Evolutionary conservation across 35 echinoderm and acorn worm species (phyloP).

Genomic region (Nesometra sesokonis): DNA sequence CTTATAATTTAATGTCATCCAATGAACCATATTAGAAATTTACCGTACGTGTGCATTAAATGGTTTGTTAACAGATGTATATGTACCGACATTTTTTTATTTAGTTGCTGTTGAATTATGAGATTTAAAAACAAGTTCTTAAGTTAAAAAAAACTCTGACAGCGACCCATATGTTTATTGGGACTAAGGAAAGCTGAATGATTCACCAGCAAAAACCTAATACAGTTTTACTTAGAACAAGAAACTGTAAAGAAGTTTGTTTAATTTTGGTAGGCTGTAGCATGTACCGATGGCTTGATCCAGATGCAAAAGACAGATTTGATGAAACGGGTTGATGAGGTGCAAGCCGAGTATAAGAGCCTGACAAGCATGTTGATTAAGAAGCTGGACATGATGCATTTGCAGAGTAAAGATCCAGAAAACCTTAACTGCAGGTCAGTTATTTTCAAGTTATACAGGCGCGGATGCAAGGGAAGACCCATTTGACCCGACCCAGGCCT

Average conservation of each 20-base stretch:
- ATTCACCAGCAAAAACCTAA: too few species aligned
- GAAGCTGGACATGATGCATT: constrained; percentile 49
- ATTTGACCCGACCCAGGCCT: too few species aligned
- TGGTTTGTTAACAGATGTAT: too few species aligned
- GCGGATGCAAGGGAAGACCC: too few species aligned
- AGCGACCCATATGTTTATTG: neutral
- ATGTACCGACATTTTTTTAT: too few species aligned
- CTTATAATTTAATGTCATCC: too few species aligned
- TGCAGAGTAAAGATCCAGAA: neutral
- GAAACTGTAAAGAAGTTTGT: neutral
- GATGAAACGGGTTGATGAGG: constrained; percentile 31
- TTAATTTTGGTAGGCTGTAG: constrained; percentile 7
- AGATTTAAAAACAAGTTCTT: neutral
- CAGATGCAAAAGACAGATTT: constrained; percentile 40
- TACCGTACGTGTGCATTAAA: too few species aligned
- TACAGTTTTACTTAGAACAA: neutral
- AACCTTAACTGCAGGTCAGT: neutral
- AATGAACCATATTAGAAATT: too few species aligned
- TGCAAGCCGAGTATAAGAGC: constrained; percentile 38
- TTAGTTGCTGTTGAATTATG: too few species aligned
- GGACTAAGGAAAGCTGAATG: too few species aligned
- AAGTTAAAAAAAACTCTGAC: neutral
- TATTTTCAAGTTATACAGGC: too few species aligned
- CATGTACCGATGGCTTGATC: constrained; percentile 21
- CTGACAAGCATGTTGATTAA: constrained; percentile 48